Conservation (phyloP, 1,140 invertebrate genomes). For the Mactra quadrangularis region DNA sequence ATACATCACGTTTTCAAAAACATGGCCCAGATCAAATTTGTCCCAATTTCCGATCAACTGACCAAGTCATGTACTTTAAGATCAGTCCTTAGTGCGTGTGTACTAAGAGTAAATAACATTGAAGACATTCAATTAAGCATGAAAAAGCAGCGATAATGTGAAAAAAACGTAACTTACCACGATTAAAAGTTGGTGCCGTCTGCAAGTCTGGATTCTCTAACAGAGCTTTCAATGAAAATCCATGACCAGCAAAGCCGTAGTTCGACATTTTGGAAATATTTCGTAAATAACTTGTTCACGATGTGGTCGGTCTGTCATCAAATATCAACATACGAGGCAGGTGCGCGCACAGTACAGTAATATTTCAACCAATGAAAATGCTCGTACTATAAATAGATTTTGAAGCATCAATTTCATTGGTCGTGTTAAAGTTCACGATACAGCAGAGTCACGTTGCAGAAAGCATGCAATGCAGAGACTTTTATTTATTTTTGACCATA, state of each 20-base stretch:
- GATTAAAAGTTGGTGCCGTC: constrained; percentile 64
- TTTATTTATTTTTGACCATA: no score
- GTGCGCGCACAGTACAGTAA: background rate
- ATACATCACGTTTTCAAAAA: no score
- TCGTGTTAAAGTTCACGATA: background rate
- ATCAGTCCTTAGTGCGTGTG: no score
- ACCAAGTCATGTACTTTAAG: no score
- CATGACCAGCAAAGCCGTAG: constrained; percentile 58
- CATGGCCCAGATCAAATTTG: no score
- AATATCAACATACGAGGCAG: background rate
- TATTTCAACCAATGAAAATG: background rate
- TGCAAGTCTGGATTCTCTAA: constrained; percentile 75
- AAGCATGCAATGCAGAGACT: constrained; percentile 1
- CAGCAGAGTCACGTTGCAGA: constrained; percentile 30
- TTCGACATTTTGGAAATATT: constrained; percentile 59
- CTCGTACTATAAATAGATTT: background rate
- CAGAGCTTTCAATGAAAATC: constrained; percentile 74
- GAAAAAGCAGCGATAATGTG: background rate
- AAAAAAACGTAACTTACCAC: constrained; percentile 48
- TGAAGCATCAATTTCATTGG: constrained; percentile 4
- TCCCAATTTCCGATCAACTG: no score
- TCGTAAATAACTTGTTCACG: background rate
- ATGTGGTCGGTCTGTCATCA: background rate
- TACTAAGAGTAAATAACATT: no score
- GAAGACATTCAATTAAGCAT: no score